These are phyloP conservation scores for Dendropsophus ebraccatus DNA, from an alignment of 2,113 vertebrate species.

Conservation along the genomic window DNA sequence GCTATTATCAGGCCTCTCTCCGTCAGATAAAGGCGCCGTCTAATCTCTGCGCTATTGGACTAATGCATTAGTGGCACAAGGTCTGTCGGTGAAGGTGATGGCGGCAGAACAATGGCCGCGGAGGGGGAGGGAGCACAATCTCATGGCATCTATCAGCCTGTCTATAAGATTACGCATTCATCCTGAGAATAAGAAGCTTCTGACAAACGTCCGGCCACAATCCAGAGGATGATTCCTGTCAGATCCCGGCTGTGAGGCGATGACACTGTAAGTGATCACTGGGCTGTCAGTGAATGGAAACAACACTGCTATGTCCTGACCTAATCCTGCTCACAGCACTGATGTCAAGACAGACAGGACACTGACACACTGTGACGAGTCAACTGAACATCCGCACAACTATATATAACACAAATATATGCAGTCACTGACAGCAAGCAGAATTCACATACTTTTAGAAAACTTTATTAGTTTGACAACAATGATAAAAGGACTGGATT, in stretches of 20 bases:
- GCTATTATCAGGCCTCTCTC: slow-evolving; percentile 87
- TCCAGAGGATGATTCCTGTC: not conserved
- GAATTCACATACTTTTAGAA: not conserved
- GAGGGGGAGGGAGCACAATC: not conserved
- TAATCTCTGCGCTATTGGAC: slow-evolving; percentile 97
- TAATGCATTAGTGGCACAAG: slow-evolving; percentile 83
- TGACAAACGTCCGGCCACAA: not conserved
- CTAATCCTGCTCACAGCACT: not conserved
- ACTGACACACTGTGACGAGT: not conserved
- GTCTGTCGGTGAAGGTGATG: slow-evolving; percentile 48
- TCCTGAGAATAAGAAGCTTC: not conserved
- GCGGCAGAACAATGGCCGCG: slow-evolving; percentile 36
- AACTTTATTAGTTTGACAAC: not conserved
- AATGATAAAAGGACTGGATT: too few relatives aligned
- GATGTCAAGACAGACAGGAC: accelerated
- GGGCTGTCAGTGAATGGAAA: not conserved
- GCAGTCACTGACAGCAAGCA: not conserved
- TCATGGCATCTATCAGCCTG: not conserved
- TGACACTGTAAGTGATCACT: not conserved
- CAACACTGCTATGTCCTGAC: too few relatives aligned
- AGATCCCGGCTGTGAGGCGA: not conserved
- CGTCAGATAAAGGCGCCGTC: slow-evolving; percentile 83
- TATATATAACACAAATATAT: not conserved
- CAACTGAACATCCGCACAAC: too few relatives aligned
- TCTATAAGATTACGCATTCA: slow-evolving; percentile 5